Conservation (phyloP, 1,140 invertebrate genomes). For the Formica selysi region DNA sequence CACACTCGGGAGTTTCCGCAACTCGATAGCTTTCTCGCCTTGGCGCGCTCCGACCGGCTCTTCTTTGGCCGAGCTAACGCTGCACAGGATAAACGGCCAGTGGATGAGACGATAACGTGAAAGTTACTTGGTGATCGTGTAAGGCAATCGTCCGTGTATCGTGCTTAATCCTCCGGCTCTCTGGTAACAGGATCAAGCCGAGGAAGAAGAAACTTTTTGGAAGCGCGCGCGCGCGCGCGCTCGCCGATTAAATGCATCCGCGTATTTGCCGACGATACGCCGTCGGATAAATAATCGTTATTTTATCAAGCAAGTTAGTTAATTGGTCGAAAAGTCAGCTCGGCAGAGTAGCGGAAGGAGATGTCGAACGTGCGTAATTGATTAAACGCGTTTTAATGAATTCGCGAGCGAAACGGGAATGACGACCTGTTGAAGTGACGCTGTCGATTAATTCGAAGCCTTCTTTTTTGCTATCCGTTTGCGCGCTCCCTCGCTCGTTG, state of each 20-base stretch:
- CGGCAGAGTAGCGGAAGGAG: conserved; percentile 10
- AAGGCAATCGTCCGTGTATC: conserved; percentile 61
- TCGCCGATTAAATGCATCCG: conserved; percentile 40
- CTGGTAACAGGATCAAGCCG: conserved; percentile 50
- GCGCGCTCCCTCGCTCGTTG: background rate
- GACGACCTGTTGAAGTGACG: conserved; percentile 55
- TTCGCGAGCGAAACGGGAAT: conserved; percentile 6
- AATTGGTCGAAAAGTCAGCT: conserved; percentile 24
- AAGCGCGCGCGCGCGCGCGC: conserved; percentile 14
- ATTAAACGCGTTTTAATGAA: conserved; percentile 55
- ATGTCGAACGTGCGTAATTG: conserved; percentile 57
- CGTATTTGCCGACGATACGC: conserved; percentile 33
- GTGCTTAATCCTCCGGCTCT: conserved; percentile 55
- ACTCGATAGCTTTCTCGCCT: conserved; percentile 61
- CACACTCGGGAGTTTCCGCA: conserved; percentile 62
- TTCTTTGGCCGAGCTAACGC: conserved; percentile 36
- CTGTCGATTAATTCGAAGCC: background rate
- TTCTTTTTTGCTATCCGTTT: background rate
- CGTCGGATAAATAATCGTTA: conserved; percentile 29
- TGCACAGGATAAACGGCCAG: conserved; percentile 59
- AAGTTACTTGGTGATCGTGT: conserved; percentile 53
- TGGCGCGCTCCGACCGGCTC: conserved; percentile 42
- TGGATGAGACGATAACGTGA: conserved; percentile 67
- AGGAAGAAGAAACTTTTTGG: conserved; percentile 58
- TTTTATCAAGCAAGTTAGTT: conserved; percentile 29